A percentile compares a stretch with the other conserved stretches of the same genome.
phyloP scores from a whole-genome alignment of 2,888 invertebrate species.

The Epistrophe grossulariae region DNA sequence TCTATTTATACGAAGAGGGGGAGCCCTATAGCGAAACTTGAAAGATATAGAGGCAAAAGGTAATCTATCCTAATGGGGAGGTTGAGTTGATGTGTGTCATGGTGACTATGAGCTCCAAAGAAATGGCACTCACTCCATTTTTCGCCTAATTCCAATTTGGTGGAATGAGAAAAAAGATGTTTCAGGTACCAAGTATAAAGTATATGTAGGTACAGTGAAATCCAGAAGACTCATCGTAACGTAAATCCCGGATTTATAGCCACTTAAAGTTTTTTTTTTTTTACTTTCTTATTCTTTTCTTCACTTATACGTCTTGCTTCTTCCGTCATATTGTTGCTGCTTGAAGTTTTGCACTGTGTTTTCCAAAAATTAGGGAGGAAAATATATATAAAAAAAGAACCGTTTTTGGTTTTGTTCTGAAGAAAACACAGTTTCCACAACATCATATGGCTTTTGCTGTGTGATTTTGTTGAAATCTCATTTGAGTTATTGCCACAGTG shows the following conservation, averaged over 20 bases:
- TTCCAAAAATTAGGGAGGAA: slow-evolving; percentile 63
- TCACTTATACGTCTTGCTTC: neutral
- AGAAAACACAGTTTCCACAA: slow-evolving; percentile 14
- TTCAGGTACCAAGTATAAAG: slow-evolving; percentile 29
- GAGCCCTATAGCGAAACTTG: slow-evolving; percentile 36
- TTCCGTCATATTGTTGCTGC: slow-evolving; percentile 33
- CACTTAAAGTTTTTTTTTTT: slow-evolving; percentile 82
- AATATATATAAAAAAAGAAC: slow-evolving; percentile 36
- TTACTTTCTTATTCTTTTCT: neutral
- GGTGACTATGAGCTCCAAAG: slow-evolving; percentile 45
- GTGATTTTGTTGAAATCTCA: slow-evolving; percentile 66
- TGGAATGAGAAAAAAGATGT: slow-evolving; percentile 41
- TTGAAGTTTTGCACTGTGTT: slow-evolving; percentile 25
- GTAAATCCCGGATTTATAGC: slow-evolving; percentile 81
- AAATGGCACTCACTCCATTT: slow-evolving; percentile 20
- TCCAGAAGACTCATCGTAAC: slow-evolving; percentile 65
- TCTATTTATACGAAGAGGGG: neutral
- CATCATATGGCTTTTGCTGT: slow-evolving; percentile 26
- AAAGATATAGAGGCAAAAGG: slow-evolving; percentile 50
- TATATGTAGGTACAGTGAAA: slow-evolving; percentile 56
- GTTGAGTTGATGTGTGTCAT: slow-evolving; percentile 35
- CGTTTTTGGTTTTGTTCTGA: slow-evolving; percentile 7
- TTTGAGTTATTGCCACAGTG: slow-evolving; percentile 71
- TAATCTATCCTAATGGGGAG: slow-evolving; percentile 66
- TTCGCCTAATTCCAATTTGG: neutral